Percentiles rank a stretch among this genome's conserved stretches.
phyloP scores from a whole-genome alignment of 2,113 vertebrate genomes.

The Psilopsiagon aymara region DNA sequence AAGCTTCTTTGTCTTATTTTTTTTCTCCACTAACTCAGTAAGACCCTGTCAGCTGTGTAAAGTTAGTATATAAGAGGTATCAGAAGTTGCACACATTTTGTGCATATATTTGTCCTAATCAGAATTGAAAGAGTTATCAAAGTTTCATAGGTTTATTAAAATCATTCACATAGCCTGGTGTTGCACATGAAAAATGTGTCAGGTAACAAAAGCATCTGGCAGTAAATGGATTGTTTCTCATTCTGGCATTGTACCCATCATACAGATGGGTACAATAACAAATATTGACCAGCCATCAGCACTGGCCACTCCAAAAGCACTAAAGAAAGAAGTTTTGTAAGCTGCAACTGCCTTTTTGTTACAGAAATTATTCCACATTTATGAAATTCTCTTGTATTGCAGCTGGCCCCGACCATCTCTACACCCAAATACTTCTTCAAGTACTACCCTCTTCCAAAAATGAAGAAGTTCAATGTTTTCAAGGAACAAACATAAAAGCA shows the following conservation, averaged over 20 bases:
- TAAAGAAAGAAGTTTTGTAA: not conserved
- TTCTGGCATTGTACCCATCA: not conserved
- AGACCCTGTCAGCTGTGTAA: constrained; percentile 64
- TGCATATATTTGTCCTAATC: not conserved
- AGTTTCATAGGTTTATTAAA: constrained; percentile 35
- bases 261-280: not conserved
- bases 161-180: not conserved
- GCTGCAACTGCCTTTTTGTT: not conserved
- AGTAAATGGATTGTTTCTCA: not conserved
- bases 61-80: constrained; percentile 47
- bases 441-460: not conserved
- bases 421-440: not conserved
- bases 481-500: not conserved
- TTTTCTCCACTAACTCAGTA: constrained; percentile 36
- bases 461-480: not conserved
- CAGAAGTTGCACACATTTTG: constrained; percentile 21
- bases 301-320: not conserved
- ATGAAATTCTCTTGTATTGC: not conserved
- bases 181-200: not conserved
- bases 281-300: not conserved
- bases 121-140: not conserved
- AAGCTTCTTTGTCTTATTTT: constrained; percentile 28
- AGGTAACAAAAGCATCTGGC: not conserved
- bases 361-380: not conserved
- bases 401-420: not conserved